Conservation (phyloP, 2,888 invertebrate genomes). For the Rhagophthalmus giganteus region DNA sequence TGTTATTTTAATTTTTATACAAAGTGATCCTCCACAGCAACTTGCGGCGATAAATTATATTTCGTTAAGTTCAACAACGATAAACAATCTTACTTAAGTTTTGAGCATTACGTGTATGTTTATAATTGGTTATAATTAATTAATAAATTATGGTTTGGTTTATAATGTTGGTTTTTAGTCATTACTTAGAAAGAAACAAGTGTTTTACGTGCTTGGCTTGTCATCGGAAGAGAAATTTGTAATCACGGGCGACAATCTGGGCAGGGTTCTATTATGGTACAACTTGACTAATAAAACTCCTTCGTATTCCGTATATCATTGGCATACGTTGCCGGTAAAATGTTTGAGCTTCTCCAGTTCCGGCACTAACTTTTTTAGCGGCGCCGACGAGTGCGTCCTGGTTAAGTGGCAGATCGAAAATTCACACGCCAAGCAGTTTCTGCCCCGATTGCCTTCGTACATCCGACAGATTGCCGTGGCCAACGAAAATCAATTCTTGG, state of each 20-base stretch:
- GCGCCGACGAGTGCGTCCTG: slow-evolving; percentile 76
- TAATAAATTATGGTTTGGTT: neutral
- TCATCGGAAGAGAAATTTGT: slow-evolving; percentile 66
- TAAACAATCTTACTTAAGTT: neutral
- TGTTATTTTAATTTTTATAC: slow-evolving; percentile 34
- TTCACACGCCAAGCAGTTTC: slow-evolving; percentile 59
- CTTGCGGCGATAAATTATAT: neutral
- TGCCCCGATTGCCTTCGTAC: slow-evolving; percentile 72
- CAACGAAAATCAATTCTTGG: slow-evolving; percentile 64
- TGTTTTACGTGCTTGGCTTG: slow-evolving; percentile 66
- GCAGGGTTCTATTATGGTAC: slow-evolving; percentile 68
- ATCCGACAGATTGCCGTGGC: slow-evolving; percentile 67
- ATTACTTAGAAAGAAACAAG: slow-evolving; percentile 31
- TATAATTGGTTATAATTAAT: too few species aligned
- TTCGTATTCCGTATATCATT: slow-evolving; percentile 64
- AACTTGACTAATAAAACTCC: slow-evolving; percentile 48
- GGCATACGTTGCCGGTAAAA: slow-evolving; percentile 74
- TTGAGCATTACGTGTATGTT: neutral
- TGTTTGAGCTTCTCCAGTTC: slow-evolving; percentile 66
- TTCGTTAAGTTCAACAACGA: neutral
- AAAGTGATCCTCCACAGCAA: neutral
- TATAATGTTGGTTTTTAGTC: slow-evolving; percentile 22
- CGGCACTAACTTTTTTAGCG: slow-evolving; percentile 73
- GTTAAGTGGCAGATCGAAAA: slow-evolving; percentile 72
- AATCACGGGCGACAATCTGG: slow-evolving; percentile 69